A percentile compares a stretch with the other conserved stretches of the same genome.
Conservation (phyloP, 53 echinoderm and acorn worm species). For the Echinarachnius parma region DNA sequence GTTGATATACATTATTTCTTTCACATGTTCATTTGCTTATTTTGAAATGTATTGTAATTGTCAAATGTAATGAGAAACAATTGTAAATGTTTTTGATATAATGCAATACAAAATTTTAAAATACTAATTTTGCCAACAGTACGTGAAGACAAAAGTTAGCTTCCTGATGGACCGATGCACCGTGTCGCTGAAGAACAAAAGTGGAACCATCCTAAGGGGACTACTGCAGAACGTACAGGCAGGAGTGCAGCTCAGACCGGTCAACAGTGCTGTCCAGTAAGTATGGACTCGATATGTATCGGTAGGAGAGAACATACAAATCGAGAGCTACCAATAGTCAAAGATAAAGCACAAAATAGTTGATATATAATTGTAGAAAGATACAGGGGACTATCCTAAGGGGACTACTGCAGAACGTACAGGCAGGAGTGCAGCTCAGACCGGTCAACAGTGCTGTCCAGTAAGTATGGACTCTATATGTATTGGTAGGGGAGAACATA, state of each 20-base stretch:
- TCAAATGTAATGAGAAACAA: no score
- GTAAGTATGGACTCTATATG: constrained; percentile 57
- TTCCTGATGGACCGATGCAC: constrained; percentile 75
- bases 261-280: constrained; percentile 83
- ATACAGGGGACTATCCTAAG: constrained; percentile 61
- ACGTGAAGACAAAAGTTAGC: constrained; percentile 76
- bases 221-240: constrained; percentile 79
- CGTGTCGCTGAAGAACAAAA: constrained; percentile 65
- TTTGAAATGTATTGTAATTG: no score
- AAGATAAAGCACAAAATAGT: no score
- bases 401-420: constrained; percentile 74
- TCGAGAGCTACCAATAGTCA: no score
- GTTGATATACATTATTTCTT: no score
- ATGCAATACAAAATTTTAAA: no score
- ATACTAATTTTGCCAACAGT: no score
- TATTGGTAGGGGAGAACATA: constrained; percentile 35
- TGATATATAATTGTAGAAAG: no score
- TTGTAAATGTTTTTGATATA: no score
- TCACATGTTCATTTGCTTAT: no score
- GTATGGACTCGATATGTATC: no score
- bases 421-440: constrained; percentile 71
- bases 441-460: constrained; percentile 80
- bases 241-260: constrained; percentile 75
- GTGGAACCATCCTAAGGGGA: constrained; percentile 65
- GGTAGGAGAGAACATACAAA: no score